These are phyloP conservation scores for Karalla daura DNA, from an alignment of 2,797 vertebrate genomes.

Conservation along the genomic window DNA sequence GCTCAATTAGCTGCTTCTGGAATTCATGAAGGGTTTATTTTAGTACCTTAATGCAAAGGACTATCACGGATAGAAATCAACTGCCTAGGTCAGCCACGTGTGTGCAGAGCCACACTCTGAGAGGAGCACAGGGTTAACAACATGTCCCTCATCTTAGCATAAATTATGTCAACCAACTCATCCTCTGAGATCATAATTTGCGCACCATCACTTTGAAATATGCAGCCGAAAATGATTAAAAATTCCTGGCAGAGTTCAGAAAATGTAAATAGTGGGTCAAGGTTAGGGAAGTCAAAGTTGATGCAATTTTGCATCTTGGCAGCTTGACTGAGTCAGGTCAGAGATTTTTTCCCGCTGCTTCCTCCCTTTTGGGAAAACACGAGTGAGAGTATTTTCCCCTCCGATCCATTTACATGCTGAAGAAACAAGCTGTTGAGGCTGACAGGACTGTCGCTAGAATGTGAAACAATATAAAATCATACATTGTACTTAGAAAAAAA, in stretches of 20 bases:
- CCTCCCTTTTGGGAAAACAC: constrained; percentile 8
- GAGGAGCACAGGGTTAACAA: neutral
- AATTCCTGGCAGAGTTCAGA: constrained; percentile 64
- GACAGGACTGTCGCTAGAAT: constrained; percentile 1
- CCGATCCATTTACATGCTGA: neutral
- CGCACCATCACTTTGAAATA: constrained; percentile 38
- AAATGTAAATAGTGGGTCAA: constrained; percentile 69
- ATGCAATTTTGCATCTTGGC: constrained; percentile 68
- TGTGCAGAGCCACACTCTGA: neutral
- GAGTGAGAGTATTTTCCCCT: constrained; percentile 20
- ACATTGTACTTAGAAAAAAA: too few species aligned
- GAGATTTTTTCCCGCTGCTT: constrained; percentile 41
- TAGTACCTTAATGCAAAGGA: constrained; percentile 28
- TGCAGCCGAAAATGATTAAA: constrained; percentile 49
- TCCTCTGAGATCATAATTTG: constrained; percentile 33
- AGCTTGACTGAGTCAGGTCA: constrained; percentile 55
- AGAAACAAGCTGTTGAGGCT: constrained; percentile 7
- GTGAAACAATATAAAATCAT: neutral
- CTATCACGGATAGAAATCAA: constrained; percentile 24
- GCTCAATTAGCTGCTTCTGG: constrained; percentile 39
- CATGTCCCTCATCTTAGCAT: constrained; percentile 28
- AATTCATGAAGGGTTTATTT: constrained; percentile 33
- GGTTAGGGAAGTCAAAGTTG: constrained; percentile 59
- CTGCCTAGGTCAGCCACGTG: neutral
- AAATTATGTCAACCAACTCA: constrained; percentile 30